Conservation (phyloP, 2,797 vertebrate genomes). For the Mormyrops boulengeri region DNA sequence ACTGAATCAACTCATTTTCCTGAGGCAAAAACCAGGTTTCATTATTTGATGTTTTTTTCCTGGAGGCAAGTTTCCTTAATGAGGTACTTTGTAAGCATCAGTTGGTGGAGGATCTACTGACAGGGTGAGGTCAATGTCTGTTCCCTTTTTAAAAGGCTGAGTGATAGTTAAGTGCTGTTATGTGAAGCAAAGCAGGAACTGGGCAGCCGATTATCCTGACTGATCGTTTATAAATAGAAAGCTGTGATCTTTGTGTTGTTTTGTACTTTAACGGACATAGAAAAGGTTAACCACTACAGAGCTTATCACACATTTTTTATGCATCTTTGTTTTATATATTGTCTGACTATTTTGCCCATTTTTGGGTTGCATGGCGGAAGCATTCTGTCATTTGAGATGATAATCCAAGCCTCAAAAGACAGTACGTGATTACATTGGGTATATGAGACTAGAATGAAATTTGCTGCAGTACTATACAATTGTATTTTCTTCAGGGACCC, state of each 20-base stretch:
- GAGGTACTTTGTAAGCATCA: background rate
- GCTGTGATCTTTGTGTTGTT: background rate
- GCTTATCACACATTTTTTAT: background rate
- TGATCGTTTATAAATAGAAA: slow-evolving; percentile 3
- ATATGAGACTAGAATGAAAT: background rate
- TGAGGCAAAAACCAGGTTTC: background rate
- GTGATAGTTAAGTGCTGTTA: background rate
- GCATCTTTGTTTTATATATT: background rate
- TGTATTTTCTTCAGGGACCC: background rate
- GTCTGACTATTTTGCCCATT: background rate
- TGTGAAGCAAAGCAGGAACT: background rate
- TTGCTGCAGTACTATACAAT: background rate
- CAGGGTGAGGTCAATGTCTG: background rate
- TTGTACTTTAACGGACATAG: background rate
- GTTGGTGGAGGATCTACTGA: background rate
- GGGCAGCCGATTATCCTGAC: background rate
- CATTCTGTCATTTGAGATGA: background rate
- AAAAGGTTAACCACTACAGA: background rate
- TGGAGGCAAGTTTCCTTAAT: background rate
- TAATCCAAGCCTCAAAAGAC: background rate
- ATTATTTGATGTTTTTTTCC: background rate
- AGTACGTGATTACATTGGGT: background rate
- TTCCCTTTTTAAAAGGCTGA: background rate
- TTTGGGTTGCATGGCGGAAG: background rate
- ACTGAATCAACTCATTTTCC: background rate